Evolutionary conservation across 2,888 invertebrate genomes (phyloP), one percentile per base, ranked within the genome.

Genomic region (Syrista parreyssii): DNA sequence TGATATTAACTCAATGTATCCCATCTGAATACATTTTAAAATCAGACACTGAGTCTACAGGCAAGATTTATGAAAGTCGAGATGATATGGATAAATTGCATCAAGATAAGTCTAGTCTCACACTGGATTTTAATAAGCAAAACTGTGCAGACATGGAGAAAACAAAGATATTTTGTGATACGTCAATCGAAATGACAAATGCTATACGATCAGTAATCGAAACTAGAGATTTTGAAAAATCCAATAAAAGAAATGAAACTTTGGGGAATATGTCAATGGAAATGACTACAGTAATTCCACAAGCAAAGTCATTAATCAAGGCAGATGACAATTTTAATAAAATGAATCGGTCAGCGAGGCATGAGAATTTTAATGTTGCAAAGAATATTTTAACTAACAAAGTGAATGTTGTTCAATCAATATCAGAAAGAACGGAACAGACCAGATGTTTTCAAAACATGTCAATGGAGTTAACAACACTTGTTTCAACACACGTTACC

Each of bases 401-500:
- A 55, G 55, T 55, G 23, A 23, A 9, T 9, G 23, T 55, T 9
- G 23, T 23, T 55, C 55, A 23, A 55, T 9, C 55, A 55, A 23
- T 55, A 23, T 40, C 30, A 31, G 36, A 75, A 73, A 68, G 12
- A 35, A 32, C n/a, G 30, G 68, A 31, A 1, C 31, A 68, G 15
- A 69, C 40, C 4, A 31, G 34, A 30, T n/a, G 31, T 76, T 23
- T 55, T 71, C 11, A 76, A 74, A 40, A 78, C 71, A 74, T 75
- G 32, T 79, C 83, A 32, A 81, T 82, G 81, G 80, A 84, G 73
- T 79, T 81, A 11, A 84, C 82, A 30, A 73, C 73, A 33, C 68
- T 76, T 68, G 32, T 79, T 73, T 75, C 79, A 34, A 30, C 40
- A 40, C 15, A 40, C 6, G 15, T 30, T 33, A 0, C 30, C 23